Percentiles rank a stretch among this genome's conserved stretches.
These are phyloP conservation scores for Chrysolophus pictus DNA, from an alignment of 2,797 vertebrate species.

Conservation along the genomic window DNA sequence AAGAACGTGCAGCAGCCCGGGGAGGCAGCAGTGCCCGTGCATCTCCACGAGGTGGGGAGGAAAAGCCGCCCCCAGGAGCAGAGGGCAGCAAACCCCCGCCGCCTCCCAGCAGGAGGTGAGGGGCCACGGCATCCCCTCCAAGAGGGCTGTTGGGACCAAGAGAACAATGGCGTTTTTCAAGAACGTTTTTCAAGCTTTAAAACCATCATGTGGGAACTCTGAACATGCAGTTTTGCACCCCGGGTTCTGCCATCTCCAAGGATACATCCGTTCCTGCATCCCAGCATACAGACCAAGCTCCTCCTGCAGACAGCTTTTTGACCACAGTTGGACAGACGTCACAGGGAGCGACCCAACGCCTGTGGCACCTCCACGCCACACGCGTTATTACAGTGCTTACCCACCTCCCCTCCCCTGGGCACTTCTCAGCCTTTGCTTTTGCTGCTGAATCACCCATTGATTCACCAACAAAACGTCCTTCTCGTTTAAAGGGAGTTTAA, in stretches of 20 bases:
- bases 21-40: not conserved
- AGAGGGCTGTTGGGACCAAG: not conserved
- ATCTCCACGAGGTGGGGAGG: not conserved
- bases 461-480: not conserved
- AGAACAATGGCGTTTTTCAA: not conserved
- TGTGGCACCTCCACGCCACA: not conserved
- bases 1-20: not conserved
- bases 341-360: not conserved
- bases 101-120: not conserved
- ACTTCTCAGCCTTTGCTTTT: constrained; percentile 5
- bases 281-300: not conserved
- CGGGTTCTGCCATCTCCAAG: not conserved
- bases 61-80: not conserved
- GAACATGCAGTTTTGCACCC: not conserved
- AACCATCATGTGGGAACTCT: not conserved
- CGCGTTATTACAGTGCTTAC: fast-evolving
- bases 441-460: constrained; percentile 36
- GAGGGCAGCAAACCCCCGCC: not conserved
- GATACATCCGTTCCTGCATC: not conserved
- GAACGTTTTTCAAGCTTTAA: not conserved
- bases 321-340: not conserved
- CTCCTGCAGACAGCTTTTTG: not conserved
- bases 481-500: not conserved
- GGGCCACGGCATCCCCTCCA: not conserved
- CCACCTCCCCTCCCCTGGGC: not conserved